Evolutionary conservation across 2,797 vertebrate genomes (phyloP), one percentile per base, ranked within the genome.

Genomic region (Crenuchus spilurus): DNA sequence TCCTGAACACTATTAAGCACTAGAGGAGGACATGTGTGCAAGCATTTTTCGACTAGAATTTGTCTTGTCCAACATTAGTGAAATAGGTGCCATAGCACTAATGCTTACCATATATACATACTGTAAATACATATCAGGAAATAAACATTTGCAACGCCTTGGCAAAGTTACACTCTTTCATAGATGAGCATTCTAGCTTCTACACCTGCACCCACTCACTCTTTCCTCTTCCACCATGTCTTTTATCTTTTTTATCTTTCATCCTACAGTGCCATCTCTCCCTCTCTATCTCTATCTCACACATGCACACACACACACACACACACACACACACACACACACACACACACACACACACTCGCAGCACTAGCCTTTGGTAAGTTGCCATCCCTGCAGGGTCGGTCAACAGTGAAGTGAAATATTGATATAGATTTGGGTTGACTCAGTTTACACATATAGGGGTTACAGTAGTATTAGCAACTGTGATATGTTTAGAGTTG

Each of bases 341-440:
- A 26, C 60, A 42, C 13, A 33, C 24, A 64, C 11, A 46, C 13
- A n/a, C 49, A 58, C 20, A 49, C 26, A 30, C 30, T 35, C 14
- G 11, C 55, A 26, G 14, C 26, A 31, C 18, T 8, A 18, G 22
- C 39, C 57, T 60, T 61, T 49, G 42, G 20, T 65, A 70, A 20
- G 16, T 14, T 60, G 44, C 8, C 35, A 35, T 61, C 46, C 46
- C 42, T 72, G 7, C 54, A 77, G 55, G 62, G 52, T 74, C 31
- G 46, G 31, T 49, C 72, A 49, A 35, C n/a, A 44, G 30, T 57
- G 14, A 66, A 49, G 62, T 30, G 18, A 74, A 66, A 72, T 72
- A 37, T 72, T 13, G 62, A 26, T 14, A 65, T 37, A 63, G 41
- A 26, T 48, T 60, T 46, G 41, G 6, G 22, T 41, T 42, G 60